Conservation (phyloP, 2,888 invertebrate species). For the Thyatira batis region DNA sequence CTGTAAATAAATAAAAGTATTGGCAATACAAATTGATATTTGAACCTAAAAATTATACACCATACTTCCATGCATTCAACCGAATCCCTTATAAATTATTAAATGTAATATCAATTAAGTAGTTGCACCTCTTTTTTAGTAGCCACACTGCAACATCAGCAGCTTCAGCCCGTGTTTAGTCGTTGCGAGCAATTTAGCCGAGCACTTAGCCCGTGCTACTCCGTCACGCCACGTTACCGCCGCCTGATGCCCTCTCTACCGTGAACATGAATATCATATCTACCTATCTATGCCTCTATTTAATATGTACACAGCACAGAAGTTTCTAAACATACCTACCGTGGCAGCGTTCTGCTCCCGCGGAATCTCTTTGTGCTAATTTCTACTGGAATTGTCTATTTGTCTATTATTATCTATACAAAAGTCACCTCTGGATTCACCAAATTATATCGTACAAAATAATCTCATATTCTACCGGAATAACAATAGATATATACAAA, state of each 20-base stretch:
- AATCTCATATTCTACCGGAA: too few relatives aligned
- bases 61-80: too few relatives aligned
- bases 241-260: slow-evolving; percentile 40
- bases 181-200: slow-evolving; percentile 59
- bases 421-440: background rate
- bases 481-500: too few relatives aligned
- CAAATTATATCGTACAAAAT: background rate
- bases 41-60: too few relatives aligned
- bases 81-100: slow-evolving; percentile 17
- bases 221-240: slow-evolving; percentile 58
- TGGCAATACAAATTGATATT: too few relatives aligned
- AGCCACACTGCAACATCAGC: slow-evolving; percentile 11
- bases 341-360: background rate
- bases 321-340: slow-evolving; percentile 3
- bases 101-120: slow-evolving; percentile 2
- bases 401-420: background rate
- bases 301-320: background rate
- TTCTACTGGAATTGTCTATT: background rate
- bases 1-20: slow-evolving; percentile 11
- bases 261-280: slow-evolving; percentile 34
- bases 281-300: background rate
- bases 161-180: slow-evolving; percentile 36
- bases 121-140: slow-evolving; percentile 21
- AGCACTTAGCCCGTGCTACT: slow-evolving; percentile 59
- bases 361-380: background rate